Conservation (phyloP, 2,113 vertebrate species). For the Centropus unirufus region DNA sequence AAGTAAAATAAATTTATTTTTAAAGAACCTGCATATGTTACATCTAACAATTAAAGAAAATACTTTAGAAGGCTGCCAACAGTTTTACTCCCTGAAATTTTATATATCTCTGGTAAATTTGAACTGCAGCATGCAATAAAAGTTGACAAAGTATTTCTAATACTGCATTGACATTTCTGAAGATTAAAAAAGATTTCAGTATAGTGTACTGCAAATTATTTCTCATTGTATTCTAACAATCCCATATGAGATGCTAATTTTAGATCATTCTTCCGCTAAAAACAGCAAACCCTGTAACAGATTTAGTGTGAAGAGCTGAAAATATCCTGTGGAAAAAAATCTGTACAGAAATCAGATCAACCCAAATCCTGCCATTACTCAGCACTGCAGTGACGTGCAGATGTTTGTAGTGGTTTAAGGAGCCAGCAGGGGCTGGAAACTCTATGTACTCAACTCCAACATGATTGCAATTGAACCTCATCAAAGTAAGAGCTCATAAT, state of each 20-base stretch:
- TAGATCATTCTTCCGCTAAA: constrained; percentile 78
- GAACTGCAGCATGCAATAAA: neutral
- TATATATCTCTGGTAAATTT: neutral
- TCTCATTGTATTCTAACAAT: constrained; percentile 72
- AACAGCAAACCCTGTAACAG: constrained; percentile 72
- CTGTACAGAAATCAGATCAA: constrained; percentile 79
- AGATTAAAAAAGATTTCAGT: constrained; percentile 32
- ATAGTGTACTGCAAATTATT: constrained; percentile 54
- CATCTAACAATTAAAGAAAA: neutral
- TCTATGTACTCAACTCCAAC: constrained; percentile 86
- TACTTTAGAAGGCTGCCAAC: neutral
- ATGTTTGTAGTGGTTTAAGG: constrained; percentile 92
- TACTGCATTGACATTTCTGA: neutral
- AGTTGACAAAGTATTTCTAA: neutral
- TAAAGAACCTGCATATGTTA: neutral
- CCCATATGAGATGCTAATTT: constrained; percentile 75
- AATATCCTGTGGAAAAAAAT: constrained; percentile 77
- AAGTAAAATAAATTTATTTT: neutral
- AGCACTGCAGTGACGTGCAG: constrained; percentile 85
- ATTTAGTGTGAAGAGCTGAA: constrained; percentile 80
- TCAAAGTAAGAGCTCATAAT: constrained; percentile 98
- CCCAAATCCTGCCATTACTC: constrained; percentile 92
- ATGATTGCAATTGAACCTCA: constrained; percentile 96
- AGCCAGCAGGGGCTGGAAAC: constrained; percentile 89
- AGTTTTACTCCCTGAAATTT: neutral